These are phyloP conservation scores for Coreoperca whiteheadi DNA, from an alignment of 2,113 vertebrate species.

Conservation along the genomic window DNA sequence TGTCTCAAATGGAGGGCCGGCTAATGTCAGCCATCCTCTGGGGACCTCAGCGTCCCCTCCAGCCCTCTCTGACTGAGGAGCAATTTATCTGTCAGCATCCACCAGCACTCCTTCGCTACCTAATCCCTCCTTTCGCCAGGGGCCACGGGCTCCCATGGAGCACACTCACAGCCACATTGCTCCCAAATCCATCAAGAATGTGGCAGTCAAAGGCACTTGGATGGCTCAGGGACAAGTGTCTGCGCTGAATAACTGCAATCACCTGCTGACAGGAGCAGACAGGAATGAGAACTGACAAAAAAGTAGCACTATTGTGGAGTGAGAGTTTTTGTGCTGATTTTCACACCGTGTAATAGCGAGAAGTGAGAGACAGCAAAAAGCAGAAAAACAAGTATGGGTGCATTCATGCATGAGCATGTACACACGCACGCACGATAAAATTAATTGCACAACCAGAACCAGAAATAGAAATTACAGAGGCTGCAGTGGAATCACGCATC, in stretches of 20 bases:
- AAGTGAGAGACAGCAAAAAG: constrained; percentile 51
- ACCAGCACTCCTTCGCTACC: constrained; percentile 70
- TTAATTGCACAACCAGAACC: constrained; percentile 61
- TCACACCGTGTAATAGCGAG: constrained; percentile 35
- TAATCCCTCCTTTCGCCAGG: constrained; percentile 77
- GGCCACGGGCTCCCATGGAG: constrained; percentile 66
- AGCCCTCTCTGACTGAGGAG: constrained; percentile 78
- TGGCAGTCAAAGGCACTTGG: constrained; percentile 62
- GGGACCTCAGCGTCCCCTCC: constrained; percentile 73
- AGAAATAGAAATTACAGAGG: constrained; percentile 52
- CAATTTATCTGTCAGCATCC: constrained; percentile 86
- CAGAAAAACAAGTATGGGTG: constrained; percentile 64
- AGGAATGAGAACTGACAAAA: constrained; percentile 42
- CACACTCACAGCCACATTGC: constrained; percentile 60
- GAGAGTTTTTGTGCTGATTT: constrained; percentile 41
- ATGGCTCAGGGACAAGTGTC: constrained; percentile 75
- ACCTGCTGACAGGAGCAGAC: constrained; percentile 57
- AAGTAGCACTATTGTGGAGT: constrained; percentile 10
- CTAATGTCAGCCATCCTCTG: constrained; percentile 77
- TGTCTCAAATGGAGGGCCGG: constrained; percentile 75
- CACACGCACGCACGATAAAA: constrained; percentile 35
- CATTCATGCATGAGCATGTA: constrained; percentile 54
- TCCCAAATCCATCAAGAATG: constrained; percentile 65
- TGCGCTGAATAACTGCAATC: constrained; percentile 55
- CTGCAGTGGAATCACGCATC: constrained; percentile 28